These are phyloP conservation scores for Sarcophilus harrisii DNA, from an alignment of 2,797 vertebrate genomes.

Conservation along the genomic window DNA sequence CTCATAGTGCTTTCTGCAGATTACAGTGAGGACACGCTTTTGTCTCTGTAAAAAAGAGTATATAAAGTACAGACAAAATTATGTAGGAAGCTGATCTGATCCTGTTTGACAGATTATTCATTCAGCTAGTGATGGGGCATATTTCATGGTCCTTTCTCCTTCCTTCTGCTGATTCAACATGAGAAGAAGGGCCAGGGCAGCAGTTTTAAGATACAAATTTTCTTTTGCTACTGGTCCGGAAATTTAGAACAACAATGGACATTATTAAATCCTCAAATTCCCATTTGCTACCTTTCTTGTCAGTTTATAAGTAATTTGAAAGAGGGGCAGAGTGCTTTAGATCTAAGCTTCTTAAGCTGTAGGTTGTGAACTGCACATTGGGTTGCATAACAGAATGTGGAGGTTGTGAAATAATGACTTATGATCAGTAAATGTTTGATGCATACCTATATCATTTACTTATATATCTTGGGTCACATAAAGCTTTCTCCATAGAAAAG, in stretches of 20 bases:
- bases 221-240: background rate
- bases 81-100: background rate
- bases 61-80: background rate
- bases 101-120: background rate
- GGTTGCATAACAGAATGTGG: no score
- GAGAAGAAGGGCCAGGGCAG: background rate
- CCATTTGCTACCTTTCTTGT: background rate
- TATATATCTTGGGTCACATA: no score
- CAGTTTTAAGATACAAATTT: background rate
- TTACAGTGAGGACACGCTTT: background rate
- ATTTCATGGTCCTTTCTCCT: background rate
- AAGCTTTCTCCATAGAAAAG: no score
- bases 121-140: background rate
- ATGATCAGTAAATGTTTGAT: no score
- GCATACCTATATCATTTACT: no score
- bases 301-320: background rate
- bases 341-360: no score
- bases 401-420: no score
- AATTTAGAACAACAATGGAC: background rate
- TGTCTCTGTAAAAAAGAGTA: background rate
- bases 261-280: background rate
- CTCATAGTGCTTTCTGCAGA: background rate
- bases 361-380: no score
- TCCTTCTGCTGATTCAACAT: background rate
- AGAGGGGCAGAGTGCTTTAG: background rate